Conservation (phyloP, 2,888 invertebrate species). For the Lissocephala sabroskyi region DNA sequence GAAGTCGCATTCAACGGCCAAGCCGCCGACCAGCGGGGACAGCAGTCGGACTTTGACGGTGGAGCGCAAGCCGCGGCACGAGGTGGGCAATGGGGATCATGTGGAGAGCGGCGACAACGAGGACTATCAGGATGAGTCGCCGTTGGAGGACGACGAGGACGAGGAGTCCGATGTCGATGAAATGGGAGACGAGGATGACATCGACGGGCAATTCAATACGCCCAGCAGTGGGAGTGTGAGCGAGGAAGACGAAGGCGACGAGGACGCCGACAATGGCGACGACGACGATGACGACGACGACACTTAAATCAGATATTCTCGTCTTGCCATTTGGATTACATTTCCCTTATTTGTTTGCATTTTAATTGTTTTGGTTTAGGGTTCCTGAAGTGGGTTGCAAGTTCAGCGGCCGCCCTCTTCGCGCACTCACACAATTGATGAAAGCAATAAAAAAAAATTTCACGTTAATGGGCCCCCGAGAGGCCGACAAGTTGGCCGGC, state of each 20-base stretch:
- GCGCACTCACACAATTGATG: slow-evolving; percentile 41
- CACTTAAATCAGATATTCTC: no score
- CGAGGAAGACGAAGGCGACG: slow-evolving; percentile 10
- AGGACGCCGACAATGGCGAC: slow-evolving; percentile 9
- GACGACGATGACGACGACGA: slow-evolving; percentile 9
- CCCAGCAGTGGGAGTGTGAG: slow-evolving; percentile 13
- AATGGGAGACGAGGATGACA: slow-evolving; percentile 1
- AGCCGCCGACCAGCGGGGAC: not conserved
- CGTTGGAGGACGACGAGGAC: slow-evolving; percentile 3
- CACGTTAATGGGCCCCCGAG: no score
- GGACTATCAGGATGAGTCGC: not conserved
- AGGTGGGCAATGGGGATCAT: slow-evolving; percentile 48
- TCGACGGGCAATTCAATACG: slow-evolving; percentile 23
- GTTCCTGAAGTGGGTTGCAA: slow-evolving; percentile 12
- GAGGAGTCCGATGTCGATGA: slow-evolving; percentile 19
- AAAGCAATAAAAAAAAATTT: slow-evolving; percentile 39
- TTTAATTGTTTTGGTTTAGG: not conserved
- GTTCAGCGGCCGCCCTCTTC: no score
- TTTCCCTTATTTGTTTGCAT: not conserved
- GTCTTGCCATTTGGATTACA: no score
- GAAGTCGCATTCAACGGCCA: not conserved
- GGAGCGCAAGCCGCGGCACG: slow-evolving; percentile 13
- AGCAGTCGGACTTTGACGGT: not conserved
- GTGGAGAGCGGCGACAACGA: slow-evolving; percentile 17
- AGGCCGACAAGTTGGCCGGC: no score